Conservation (phyloP, 2,797 vertebrate genomes). For the Eremophila alpestris region DNA sequence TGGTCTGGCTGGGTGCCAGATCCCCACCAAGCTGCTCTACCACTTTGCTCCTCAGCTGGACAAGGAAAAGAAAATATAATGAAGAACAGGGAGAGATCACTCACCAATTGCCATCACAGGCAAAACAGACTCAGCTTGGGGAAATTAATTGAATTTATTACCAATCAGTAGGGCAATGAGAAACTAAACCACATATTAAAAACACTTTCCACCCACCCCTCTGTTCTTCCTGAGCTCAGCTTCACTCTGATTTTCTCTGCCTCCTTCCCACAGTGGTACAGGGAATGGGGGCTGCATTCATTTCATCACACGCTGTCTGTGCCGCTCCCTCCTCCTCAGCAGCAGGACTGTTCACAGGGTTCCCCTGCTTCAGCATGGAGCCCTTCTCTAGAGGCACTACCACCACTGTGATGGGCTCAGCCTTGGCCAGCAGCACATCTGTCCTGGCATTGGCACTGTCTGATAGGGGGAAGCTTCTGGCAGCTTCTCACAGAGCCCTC, state of each 20-base stretch:
- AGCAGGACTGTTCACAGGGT: background rate
- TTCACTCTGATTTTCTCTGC: background rate
- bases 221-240: background rate
- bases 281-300: background rate
- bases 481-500: background rate
- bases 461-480: background rate
- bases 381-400: background rate
- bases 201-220: background rate
- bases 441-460: fast-evolving
- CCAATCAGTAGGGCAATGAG: background rate
- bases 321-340: background rate
- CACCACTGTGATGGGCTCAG: background rate
- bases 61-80: background rate
- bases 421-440: background rate
- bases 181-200: background rate
- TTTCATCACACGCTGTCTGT: background rate
- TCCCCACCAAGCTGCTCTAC: background rate
- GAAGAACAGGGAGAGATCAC: background rate
- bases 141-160: background rate
- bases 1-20: background rate
- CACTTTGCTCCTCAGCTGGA: background rate
- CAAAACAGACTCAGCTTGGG: background rate
- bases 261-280: background rate
- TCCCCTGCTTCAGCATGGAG: background rate
- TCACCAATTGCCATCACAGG: fast-evolving